Percentiles rank a stretch among this genome's conserved stretches.
phyloP scores from a whole-genome alignment of 2,797 vertebrate species.

The Sparus aurata region DNA sequence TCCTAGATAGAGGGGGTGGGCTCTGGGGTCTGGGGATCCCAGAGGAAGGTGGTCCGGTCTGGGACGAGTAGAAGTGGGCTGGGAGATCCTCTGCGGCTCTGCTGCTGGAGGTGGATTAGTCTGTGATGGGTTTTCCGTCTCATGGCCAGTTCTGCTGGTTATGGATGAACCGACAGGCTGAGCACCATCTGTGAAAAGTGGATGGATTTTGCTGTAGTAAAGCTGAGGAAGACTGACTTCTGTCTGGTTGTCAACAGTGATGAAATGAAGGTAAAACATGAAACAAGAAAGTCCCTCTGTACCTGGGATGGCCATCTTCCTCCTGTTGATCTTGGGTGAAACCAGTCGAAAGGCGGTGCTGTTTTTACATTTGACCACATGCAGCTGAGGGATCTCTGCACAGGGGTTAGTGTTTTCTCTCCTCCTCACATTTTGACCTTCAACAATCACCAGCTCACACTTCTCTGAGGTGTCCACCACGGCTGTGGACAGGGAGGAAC shows the following conservation, averaged over 20 bases:
- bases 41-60: conserved; percentile 72
- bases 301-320: conserved; percentile 77
- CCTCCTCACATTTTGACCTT: conserved; percentile 72
- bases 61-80: conserved; percentile 47
- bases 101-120: conserved; percentile 29
- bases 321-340: conserved; percentile 85
- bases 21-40: conserved; percentile 75
- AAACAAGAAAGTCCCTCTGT: conserved; percentile 16
- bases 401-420: conserved; percentile 59
- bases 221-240: neutral
- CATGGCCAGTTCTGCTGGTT: conserved; percentile 33
- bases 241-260: neutral
- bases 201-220: conserved; percentile 16
- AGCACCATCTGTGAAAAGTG: conserved; percentile 53
- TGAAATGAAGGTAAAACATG: neutral
- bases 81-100: conserved; percentile 33
- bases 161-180: conserved; percentile 28
- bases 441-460: conserved; percentile 79
- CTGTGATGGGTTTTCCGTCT: conserved; percentile 38
- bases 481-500: conserved; percentile 78
- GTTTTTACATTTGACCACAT: conserved; percentile 86
- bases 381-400: conserved; percentile 81
- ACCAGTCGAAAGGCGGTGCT: conserved; percentile 84
- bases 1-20: conserved; percentile 85
- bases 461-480: conserved; percentile 84